These are phyloP conservation scores for Mycteria americana DNA, from an alignment of 2,797 vertebrate genomes.

Conservation along the genomic window DNA sequence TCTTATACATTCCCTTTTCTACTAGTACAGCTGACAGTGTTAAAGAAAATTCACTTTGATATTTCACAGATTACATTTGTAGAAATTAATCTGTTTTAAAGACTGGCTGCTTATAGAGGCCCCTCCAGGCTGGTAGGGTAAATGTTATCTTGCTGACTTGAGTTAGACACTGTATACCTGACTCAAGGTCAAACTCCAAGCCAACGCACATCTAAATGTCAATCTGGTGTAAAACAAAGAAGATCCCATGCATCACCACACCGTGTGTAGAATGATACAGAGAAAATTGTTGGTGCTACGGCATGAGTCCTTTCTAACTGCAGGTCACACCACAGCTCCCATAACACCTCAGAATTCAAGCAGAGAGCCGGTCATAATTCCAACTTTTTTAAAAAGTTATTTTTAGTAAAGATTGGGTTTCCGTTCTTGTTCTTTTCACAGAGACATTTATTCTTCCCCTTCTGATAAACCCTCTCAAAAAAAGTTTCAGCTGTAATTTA, in stretches of 20 bases:
- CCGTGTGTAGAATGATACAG: fast-evolving
- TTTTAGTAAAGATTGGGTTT: background rate
- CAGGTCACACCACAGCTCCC: background rate
- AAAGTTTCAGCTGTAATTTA: background rate
- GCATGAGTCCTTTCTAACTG: fast-evolving
- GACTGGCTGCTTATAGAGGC: background rate
- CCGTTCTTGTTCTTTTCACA: background rate
- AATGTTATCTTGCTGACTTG: background rate
- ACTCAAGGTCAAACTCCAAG: background rate
- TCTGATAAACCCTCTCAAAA: background rate
- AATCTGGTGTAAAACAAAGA: background rate
- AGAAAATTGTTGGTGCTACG: background rate
- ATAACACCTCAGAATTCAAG: background rate
- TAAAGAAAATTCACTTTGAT: constrained; percentile 43
- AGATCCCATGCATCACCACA: background rate
- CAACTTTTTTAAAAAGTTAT: background rate
- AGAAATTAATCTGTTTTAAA: constrained; percentile 30
- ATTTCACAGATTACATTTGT: constrained; percentile 32
- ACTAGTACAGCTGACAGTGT: constrained; percentile 24
- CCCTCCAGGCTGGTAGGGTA: background rate
- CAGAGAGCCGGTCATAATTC: background rate
- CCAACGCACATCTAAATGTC: background rate
- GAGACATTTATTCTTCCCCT: background rate
- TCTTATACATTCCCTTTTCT: constrained; percentile 30
- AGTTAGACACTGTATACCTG: background rate